Conservation (phyloP, 2,888 invertebrate genomes). For the Pachydiplax longipennis region DNA sequence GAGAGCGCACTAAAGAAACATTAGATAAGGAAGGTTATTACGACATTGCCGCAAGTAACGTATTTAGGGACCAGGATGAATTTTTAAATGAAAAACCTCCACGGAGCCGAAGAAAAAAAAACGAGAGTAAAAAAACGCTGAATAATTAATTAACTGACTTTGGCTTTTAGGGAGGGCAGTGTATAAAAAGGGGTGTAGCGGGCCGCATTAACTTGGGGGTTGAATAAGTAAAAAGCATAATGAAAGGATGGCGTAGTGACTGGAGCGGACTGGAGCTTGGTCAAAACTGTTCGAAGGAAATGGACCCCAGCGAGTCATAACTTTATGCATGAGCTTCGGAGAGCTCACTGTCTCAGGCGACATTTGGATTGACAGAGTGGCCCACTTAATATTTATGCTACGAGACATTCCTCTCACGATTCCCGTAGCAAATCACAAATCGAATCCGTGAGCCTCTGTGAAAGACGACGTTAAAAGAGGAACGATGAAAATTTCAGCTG, state of each 20-base stretch:
- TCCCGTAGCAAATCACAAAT: background rate
- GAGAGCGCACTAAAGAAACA: slow-evolving; percentile 11
- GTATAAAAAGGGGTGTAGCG: background rate
- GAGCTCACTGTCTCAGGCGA: background rate
- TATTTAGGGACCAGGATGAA: slow-evolving; percentile 15
- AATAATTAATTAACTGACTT: slow-evolving; percentile 37
- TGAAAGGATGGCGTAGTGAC: background rate
- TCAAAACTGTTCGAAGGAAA: slow-evolving; percentile 9
- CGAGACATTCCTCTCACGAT: background rate
- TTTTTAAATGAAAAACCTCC: slow-evolving; percentile 28
- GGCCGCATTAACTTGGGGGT: background rate
- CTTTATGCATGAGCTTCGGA: slow-evolving; percentile 22
- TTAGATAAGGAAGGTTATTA: slow-evolving; percentile 27
- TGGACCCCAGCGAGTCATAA: background rate
- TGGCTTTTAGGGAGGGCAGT: slow-evolving; percentile 26
- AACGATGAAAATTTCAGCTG: background rate
- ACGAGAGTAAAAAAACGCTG: slow-evolving; percentile 2
- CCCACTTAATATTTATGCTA: background rate
- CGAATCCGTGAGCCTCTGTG: background rate
- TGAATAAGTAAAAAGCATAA: background rate
- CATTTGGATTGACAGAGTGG: background rate
- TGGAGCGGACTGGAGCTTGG: background rate
- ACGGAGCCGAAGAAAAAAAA: background rate
- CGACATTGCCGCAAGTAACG: slow-evolving; percentile 36
- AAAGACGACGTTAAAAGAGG: background rate